Evolutionary conservation across 2,113 vertebrate species (phyloP).

Genomic region (Pungitius pungitius): DNA sequence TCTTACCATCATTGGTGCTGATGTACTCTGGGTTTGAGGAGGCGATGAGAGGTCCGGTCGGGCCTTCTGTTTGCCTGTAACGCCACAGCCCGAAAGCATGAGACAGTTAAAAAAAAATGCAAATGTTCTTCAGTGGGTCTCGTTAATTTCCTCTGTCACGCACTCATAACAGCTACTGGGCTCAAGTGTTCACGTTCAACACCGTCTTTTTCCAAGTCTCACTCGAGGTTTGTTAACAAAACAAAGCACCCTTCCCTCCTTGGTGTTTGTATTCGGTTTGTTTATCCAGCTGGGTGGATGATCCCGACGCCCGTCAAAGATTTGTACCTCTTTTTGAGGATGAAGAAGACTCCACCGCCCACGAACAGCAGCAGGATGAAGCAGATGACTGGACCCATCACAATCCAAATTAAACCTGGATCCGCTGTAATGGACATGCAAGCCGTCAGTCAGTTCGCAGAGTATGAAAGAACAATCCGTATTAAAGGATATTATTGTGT

Average conservation of each 20-base stretch:
- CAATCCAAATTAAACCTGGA: slow-evolving; percentile 85
- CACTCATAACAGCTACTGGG: neutral
- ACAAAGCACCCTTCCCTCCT: neutral
- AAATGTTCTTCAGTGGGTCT: neutral
- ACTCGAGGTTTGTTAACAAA: neutral
- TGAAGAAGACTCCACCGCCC: slow-evolving; percentile 82
- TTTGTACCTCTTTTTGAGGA: slow-evolving; percentile 90
- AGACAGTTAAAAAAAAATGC: neutral
- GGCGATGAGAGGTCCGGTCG: slow-evolving; percentile 90
- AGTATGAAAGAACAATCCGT: neutral
- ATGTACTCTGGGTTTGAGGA: slow-evolving; percentile 97
- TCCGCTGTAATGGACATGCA: slow-evolving; percentile 78
- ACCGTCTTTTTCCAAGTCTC: neutral
- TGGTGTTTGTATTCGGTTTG: neutral
- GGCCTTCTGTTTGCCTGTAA: slow-evolving; percentile 90
- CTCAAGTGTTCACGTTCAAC: neutral
- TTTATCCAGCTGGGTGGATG: neutral
- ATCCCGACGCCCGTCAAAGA: neutral
- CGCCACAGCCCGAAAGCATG: slow-evolving; percentile 18
- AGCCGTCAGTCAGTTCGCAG: slow-evolving; percentile 15
- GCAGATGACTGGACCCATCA: slow-evolving; percentile 89
- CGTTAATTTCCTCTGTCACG: neutral
- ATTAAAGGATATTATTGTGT: neutral
- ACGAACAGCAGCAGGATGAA: slow-evolving; percentile 85
- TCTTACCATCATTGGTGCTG: slow-evolving; percentile 93